phyloP scores from a whole-genome alignment of 92 coral and sea anemone species.

The Actinernus sp. region DNA sequence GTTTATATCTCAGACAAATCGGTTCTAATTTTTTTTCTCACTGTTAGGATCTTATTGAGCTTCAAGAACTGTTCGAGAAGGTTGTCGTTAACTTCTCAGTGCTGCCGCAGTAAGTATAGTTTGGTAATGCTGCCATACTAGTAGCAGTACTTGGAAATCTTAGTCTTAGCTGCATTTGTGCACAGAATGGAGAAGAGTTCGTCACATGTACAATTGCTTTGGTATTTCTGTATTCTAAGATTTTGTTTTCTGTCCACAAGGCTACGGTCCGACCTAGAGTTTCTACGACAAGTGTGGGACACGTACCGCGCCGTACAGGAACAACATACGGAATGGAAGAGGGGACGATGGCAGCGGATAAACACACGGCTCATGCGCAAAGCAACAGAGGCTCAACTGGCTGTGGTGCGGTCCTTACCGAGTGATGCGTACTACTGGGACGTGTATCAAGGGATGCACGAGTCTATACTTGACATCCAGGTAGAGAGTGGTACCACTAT shows the following conservation, averaged over 20 bases:
- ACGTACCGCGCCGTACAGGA: conserved; percentile 90
- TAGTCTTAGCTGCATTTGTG: too few species aligned
- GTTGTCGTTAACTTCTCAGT: conserved; percentile 97
- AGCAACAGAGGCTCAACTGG: conserved; percentile 88
- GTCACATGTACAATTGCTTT: too few species aligned
- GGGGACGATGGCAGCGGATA: conserved; percentile 98
- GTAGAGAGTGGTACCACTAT: too few species aligned
- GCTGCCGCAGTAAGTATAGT: conserved; percentile 92
- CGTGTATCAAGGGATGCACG: conserved; percentile 89
- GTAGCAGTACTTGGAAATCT: too few species aligned
- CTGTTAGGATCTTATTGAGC: conserved; percentile 90
- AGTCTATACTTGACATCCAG: conserved; percentile 90
- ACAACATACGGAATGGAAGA: conserved; percentile 96
- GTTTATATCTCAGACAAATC: too few species aligned
- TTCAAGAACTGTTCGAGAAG: conserved; percentile 95
- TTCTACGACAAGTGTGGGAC: conserved; percentile 96
- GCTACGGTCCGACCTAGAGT: conserved; percentile 90
- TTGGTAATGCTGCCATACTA: too few species aligned
- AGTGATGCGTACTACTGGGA: conserved; percentile 85
- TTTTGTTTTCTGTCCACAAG: conserved; percentile 26
- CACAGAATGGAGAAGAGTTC: too few species aligned
- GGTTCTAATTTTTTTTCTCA: background rate
- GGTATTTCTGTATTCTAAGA: too few species aligned
- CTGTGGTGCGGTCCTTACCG: conserved; percentile 81
- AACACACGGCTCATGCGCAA: conserved; percentile 95